Conservation (phyloP, 2,113 vertebrate genomes). For the Labeo rohita region DNA sequence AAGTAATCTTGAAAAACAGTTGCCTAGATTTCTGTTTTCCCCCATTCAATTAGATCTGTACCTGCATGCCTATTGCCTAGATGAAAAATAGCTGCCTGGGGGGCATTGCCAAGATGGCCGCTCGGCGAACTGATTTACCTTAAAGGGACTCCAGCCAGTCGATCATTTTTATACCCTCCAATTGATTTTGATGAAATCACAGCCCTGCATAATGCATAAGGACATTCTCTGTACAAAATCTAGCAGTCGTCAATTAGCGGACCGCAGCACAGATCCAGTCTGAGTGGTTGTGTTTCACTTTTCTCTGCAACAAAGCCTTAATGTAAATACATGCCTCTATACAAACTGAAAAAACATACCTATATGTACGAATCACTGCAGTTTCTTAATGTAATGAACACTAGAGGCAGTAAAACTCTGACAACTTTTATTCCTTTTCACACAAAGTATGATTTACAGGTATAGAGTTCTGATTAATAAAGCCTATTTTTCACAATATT, state of each 20-base stretch:
- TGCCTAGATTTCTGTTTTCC: slow-evolving; percentile 10
- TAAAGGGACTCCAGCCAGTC: slow-evolving; percentile 18
- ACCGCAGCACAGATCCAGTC: not conserved
- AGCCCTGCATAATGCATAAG: slow-evolving; percentile 19
- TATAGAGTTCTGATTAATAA: too few species aligned
- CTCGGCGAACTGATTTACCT: slow-evolving; percentile 5
- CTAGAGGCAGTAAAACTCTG: too few species aligned
- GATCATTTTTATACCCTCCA: slow-evolving; percentile 9
- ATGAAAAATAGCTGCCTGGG: slow-evolving; percentile 30
- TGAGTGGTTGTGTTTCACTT: not conserved
- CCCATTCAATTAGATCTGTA: not conserved
- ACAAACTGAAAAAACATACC: too few species aligned
- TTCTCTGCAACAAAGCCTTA: too few species aligned
- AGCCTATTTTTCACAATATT: too few species aligned
- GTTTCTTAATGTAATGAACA: too few species aligned
- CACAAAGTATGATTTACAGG: too few species aligned
- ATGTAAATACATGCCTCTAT: too few species aligned
- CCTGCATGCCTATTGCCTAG: slow-evolving; percentile 15
- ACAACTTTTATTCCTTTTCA: too few species aligned
- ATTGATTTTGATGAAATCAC: slow-evolving; percentile 24
- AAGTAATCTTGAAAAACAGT: not conserved
- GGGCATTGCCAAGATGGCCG: slow-evolving; percentile 10
- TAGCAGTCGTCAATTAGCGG: not conserved
- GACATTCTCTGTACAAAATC: slow-evolving; percentile 5
- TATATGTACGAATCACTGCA: too few species aligned